Base-by-base conservation (phyloP, 2,113 vertebrate species). In the Callorhinus ursinus region DNA sequence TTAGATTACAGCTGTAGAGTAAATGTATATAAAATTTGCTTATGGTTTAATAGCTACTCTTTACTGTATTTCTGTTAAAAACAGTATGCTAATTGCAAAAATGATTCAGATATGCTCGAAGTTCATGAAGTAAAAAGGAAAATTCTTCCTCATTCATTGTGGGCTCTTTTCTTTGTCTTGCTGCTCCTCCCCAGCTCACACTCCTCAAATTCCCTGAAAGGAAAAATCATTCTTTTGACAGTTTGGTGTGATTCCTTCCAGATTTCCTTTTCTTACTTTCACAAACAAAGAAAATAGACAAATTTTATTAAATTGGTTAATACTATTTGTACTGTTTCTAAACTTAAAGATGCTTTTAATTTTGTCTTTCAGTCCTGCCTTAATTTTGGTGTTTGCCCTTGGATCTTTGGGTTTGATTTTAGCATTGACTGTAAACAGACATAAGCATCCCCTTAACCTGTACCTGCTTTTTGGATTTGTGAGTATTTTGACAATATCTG, bases 391-490 rank as follows among this genome's bases (percentile, higher is more conserved):
- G 92, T 99, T 99, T 69, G 98, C 98, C 0, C 59, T 99, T 67
- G 99, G 99, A 92, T 99, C 99, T 88, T 98, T 99, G 98, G 98
- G 98, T 97, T 69, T 99, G 72, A 98, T 99, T 0, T 93, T 99
- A 85, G 99, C 99, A 63, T 96, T 99, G 98, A 99, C 98, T 15
- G 39, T 99, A 57, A 99, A 99, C 98, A 99, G 99, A 98, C 99
- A 99, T 98, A 98, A 99, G 72, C 99, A 99, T 97, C 99, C 99
- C 36, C 92, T 99, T 98, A 99, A 99, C 97, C 99, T 99, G 69
- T 99, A 99, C 98, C 99, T 99, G 96, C 99, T 99, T 36, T 98
- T 99, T 95, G 98, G 98, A 96, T 99, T 99, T 98, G 99, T 99
- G 98, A 99, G 99, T 99, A 98, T 90, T 98, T 76, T 6, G 39